Evolutionary conservation across 1,140 invertebrate species (phyloP).

Genomic region (Phymorhynchus buccinoides): DNA sequence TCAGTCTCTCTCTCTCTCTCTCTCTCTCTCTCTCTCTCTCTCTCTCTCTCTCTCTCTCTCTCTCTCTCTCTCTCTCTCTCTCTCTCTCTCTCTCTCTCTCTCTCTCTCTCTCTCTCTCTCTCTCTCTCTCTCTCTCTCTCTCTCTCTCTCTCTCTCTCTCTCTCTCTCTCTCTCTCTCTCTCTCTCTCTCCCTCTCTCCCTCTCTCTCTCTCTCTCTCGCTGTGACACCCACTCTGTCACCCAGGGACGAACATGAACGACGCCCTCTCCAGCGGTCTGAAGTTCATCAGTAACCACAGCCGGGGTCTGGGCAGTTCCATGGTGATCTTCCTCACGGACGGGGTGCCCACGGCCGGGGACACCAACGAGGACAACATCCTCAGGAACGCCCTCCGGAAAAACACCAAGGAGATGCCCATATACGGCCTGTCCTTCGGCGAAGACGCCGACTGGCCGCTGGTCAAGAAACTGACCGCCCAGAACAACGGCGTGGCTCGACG

Average conservation of each 20-base stretch:
- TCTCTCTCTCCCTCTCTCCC: not conserved
- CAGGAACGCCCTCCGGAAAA: slow-evolving; percentile 58
- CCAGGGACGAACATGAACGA: slow-evolving; percentile 56
- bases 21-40: not conserved
- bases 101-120: slow-evolving; percentile 1
- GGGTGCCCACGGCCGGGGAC: slow-evolving; percentile 80
- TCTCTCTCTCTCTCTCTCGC: not conserved
- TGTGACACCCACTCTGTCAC: not conserved
- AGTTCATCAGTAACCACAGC: slow-evolving; percentile 38
- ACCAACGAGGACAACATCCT: slow-evolving; percentile 77
- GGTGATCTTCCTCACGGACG: slow-evolving; percentile 84
- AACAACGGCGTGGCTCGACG: slow-evolving; percentile 82
- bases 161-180: not conserved
- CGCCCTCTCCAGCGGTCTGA: slow-evolving; percentile 44
- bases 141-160: slow-evolving; percentile 21
- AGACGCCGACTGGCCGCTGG: slow-evolving; percentile 80
- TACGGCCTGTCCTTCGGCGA: slow-evolving; percentile 82
- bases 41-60: not conserved
- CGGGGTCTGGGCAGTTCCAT: slow-evolving; percentile 69
- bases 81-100: slow-evolving; percentile 27
- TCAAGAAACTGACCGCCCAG: slow-evolving; percentile 79
- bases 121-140: not conserved
- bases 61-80: slow-evolving; percentile 1
- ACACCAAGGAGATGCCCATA: slow-evolving; percentile 66
- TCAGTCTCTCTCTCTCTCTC: not conserved